phyloP scores from a whole-genome alignment of 1,140 invertebrate genomes.

The Drosophila trapezifrons region DNA sequence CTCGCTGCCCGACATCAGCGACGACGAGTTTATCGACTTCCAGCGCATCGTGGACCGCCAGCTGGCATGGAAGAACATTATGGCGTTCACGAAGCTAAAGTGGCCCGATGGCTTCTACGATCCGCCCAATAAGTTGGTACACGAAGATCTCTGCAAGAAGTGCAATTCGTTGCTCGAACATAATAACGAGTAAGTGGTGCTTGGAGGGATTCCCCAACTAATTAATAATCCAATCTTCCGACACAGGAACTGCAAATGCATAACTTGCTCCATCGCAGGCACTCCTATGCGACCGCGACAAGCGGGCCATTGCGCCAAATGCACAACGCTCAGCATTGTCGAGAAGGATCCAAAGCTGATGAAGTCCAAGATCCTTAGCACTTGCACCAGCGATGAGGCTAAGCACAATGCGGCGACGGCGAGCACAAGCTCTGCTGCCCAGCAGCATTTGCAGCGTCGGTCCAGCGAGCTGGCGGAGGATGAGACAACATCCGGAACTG shows the following conservation, averaged over 20 bases:
- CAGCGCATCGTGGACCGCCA: constrained; percentile 77
- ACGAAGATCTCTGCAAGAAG: constrained; percentile 76
- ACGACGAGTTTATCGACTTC: constrained; percentile 81
- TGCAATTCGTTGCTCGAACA: constrained; percentile 79
- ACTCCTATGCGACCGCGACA: constrained; percentile 69
- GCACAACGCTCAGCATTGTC: constrained; percentile 77
- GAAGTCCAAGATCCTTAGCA: constrained; percentile 82
- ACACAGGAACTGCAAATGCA: constrained; percentile 78
- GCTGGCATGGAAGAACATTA: constrained; percentile 82
- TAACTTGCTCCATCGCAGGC: constrained; percentile 82
- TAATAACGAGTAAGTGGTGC: constrained; percentile 69
- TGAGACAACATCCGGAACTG: constrained; percentile 13
- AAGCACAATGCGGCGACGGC: constrained; percentile 64
- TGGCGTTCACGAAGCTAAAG: constrained; percentile 79
- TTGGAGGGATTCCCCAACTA: background rate
- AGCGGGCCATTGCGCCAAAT: constrained; percentile 75
- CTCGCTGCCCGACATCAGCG: constrained; percentile 74
- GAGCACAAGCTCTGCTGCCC: constrained; percentile 48
- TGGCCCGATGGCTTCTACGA: constrained; percentile 80
- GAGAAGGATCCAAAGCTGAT: constrained; percentile 80
- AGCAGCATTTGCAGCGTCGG: constrained; percentile 47
- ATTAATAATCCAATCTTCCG: background rate
- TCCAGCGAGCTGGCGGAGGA: constrained; percentile 35
- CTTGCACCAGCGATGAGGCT: constrained; percentile 74
- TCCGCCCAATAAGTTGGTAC: constrained; percentile 77